Conservation (phyloP, 1,140 invertebrate species). For the Papilio dardanus region DNA sequence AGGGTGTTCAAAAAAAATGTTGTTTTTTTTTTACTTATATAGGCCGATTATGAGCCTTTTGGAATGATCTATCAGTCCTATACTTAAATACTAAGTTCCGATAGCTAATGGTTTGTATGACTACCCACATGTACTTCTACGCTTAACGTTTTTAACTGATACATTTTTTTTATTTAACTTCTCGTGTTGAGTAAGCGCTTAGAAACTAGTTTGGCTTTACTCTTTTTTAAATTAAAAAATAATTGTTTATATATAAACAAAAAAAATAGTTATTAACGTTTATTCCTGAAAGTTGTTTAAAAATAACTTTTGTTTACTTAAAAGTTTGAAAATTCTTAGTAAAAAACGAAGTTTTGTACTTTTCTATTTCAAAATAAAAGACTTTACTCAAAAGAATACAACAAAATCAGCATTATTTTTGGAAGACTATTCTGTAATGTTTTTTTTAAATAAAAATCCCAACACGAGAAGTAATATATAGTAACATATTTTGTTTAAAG, state of each 20-base stretch:
- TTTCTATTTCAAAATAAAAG: too few relatives aligned
- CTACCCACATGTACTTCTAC: constrained; percentile 27
- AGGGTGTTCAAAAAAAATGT: constrained; percentile 17
- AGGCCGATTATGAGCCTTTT: constrained; percentile 26
- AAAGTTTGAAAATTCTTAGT: too few relatives aligned
- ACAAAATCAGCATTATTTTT: not conserved
- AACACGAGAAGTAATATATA: not conserved
- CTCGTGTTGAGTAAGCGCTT: constrained; percentile 28
- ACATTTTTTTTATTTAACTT: constrained; percentile 15
- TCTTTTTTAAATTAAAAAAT: not conserved
- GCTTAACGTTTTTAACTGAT: constrained; percentile 8
- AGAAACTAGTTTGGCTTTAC: constrained; percentile 36
- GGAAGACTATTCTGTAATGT: not conserved
- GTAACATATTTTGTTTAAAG: constrained; percentile 18
- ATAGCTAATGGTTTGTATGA: constrained; percentile 2
- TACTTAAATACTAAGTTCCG: constrained; percentile 7
- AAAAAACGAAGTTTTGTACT: too few relatives aligned
- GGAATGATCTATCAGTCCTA: constrained; percentile 32
- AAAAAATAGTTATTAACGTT: too few relatives aligned
- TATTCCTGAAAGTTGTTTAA: too few relatives aligned
- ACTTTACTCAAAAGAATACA: not conserved
- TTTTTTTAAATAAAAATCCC: not conserved
- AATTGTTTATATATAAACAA: not conserved
- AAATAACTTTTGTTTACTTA: too few relatives aligned
- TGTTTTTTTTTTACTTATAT: not conserved